These are phyloP conservation scores for Dolichallabes microphthalmus DNA, from an alignment of 2,113 vertebrate species.

Conservation along the genomic window DNA sequence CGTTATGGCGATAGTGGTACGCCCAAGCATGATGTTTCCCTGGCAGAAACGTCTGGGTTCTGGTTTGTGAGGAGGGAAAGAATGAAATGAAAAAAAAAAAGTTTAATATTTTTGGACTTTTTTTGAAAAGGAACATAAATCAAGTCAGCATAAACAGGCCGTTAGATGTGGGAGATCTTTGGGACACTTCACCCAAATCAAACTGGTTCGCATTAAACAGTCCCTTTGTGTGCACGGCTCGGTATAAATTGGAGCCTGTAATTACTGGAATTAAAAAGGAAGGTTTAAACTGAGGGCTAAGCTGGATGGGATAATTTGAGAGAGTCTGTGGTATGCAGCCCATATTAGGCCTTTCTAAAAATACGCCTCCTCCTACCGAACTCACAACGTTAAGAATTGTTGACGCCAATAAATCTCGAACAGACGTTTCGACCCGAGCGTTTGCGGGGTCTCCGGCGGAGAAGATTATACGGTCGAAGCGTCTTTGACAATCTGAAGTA, in stretches of 20 bases:
- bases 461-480: conserved; percentile 1
- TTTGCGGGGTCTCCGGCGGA: neutral
- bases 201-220: conserved; percentile 83
- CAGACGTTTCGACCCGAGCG: neutral
- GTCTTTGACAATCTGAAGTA: conserved; percentile 16
- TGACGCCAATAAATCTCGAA: neutral
- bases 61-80: conserved; percentile 55
- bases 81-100: conserved; percentile 59
- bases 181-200: conserved; percentile 80
- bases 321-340: conserved; percentile 83
- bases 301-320: conserved; percentile 84
- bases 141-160: conserved; percentile 77
- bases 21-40: conserved; percentile 56
- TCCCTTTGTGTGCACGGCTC: conserved; percentile 79
- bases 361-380: conserved; percentile 72
- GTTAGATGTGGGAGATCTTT: conserved; percentile 77
- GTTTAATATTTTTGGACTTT: conserved; percentile 63
- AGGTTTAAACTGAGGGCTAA: conserved; percentile 83
- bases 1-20: conserved; percentile 65
- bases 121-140: conserved; percentile 72
- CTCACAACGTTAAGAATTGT: neutral
- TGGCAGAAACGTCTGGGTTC: conserved; percentile 56
- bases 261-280: conserved; percentile 86
- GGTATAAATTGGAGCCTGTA: conserved; percentile 83
- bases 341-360: conserved; percentile 85